phyloP scores from a whole-genome alignment of 1,140 invertebrate species.

The Ostrea edulis region DNA sequence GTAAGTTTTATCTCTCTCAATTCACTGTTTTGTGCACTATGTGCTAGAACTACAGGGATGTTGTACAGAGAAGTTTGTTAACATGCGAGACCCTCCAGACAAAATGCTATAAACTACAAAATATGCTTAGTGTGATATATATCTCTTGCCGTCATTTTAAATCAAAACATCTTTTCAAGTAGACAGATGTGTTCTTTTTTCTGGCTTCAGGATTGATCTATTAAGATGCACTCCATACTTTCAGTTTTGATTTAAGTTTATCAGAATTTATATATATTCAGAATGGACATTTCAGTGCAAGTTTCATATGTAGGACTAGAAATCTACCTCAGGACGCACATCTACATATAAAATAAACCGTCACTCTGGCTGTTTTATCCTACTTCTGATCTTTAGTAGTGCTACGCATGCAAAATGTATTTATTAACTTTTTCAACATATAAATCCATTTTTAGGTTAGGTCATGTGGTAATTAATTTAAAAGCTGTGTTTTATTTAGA shows the following conservation, averaged over 20 bases:
- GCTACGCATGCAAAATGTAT: slow-evolving; percentile 6
- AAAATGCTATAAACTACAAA: slow-evolving; percentile 24
- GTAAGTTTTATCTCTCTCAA: background rate
- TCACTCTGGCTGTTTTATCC: background rate
- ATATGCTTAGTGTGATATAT: slow-evolving; percentile 16
- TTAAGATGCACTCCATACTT: no score
- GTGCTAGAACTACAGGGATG: background rate
- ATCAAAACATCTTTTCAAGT: background rate
- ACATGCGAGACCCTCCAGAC: background rate
- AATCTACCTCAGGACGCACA: slow-evolving; percentile 25
- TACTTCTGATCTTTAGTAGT: background rate
- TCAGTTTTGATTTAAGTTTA: background rate
- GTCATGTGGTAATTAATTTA: background rate
- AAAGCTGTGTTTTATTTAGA: background rate
- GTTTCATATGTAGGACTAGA: slow-evolving; percentile 8
- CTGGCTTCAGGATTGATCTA: background rate
- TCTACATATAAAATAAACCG: background rate
- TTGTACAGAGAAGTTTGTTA: background rate
- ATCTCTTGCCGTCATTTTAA: background rate
- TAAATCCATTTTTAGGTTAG: background rate
- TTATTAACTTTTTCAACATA: background rate
- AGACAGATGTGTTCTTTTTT: background rate
- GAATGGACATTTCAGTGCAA: background rate
- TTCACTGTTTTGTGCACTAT: background rate
- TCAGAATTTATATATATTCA: background rate